These are phyloP conservation scores for Megalops atlanticus DNA, from an alignment of 2,113 vertebrate genomes.

Conservation along the genomic window DNA sequence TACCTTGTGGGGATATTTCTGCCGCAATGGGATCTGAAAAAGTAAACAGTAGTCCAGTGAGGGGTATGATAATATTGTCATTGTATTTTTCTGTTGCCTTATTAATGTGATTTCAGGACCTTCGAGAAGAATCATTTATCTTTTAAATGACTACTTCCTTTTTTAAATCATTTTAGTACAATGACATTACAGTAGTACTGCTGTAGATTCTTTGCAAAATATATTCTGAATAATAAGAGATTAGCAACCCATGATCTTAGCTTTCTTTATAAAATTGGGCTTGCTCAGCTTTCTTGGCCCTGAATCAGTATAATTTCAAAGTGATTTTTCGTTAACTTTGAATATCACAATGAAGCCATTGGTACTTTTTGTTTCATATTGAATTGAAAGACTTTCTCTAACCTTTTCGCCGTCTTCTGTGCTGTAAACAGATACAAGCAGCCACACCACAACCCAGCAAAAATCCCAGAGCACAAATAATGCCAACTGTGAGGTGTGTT, in stretches of 20 bases:
- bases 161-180: background rate
- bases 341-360: too few species aligned
- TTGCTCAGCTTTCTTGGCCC: too few species aligned
- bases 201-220: background rate
- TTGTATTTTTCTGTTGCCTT: background rate
- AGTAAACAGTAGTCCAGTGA: background rate
- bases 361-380: too few species aligned
- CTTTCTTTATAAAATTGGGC: too few species aligned
- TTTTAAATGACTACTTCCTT: background rate
- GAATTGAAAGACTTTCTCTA: too few species aligned
- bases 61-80: background rate
- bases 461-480: conserved; percentile 11
- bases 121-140: background rate
- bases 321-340: too few species aligned
- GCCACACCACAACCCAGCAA: conserved; percentile 23
- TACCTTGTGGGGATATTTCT: background rate
- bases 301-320: too few species aligned
- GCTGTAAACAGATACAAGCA: conserved; percentile 11
- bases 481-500: conserved; percentile 8
- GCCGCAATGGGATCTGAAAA: background rate
- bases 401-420: conserved; percentile 21
- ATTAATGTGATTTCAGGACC: background rate
- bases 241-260: background rate
- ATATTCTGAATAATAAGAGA: background rate
- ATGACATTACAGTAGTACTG: background rate